These are phyloP conservation scores for Blastomussa wellsi DNA, from an alignment of 92 coral and sea anemone species.

Conservation along the genomic window DNA sequence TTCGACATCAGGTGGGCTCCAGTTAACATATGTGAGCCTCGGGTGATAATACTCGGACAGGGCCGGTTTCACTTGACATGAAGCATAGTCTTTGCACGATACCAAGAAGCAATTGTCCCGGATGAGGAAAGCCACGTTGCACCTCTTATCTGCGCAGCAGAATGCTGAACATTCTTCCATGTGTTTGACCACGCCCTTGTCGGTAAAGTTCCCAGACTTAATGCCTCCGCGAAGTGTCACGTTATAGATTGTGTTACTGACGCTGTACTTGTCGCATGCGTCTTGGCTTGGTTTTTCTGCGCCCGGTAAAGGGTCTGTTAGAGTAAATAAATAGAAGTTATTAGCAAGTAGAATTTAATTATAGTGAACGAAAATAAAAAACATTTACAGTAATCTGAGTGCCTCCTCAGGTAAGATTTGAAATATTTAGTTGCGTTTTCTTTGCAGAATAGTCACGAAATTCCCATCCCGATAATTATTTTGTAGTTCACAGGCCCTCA, in stretches of 20 bases:
- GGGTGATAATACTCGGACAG: slow-evolving; percentile 81
- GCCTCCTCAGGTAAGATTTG: too few species aligned
- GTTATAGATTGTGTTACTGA: slow-evolving; percentile 75
- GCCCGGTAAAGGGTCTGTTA: slow-evolving; percentile 65
- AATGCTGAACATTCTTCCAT: slow-evolving; percentile 83
- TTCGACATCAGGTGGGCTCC: slow-evolving; percentile 85
- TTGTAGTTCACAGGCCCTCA: too few species aligned
- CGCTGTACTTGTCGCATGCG: slow-evolving; percentile 57
- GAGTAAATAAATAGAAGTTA: neutral
- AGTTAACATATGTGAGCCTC: slow-evolving; percentile 80
- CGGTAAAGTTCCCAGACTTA: slow-evolving; percentile 82
- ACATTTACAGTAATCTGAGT: too few species aligned
- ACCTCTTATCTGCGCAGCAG: slow-evolving; percentile 86
- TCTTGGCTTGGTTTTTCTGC: slow-evolving; percentile 53
- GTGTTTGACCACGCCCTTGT: slow-evolving; percentile 80
- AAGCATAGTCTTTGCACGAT: slow-evolving; percentile 86
- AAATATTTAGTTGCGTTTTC: too few species aligned
- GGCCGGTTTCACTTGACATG: slow-evolving; percentile 76
- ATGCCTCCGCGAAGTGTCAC: slow-evolving; percentile 88
- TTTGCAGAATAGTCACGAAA: too few species aligned
- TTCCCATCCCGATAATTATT: too few species aligned
- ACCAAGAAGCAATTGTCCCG: slow-evolving; percentile 90
- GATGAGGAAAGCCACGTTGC: slow-evolving; percentile 84
- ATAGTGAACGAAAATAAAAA: too few species aligned
- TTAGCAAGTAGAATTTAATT: too few species aligned